Evolutionary conservation across 35 echinoderm and acorn worm species (phyloP).

Genomic region (Lytechinus variegatus): DNA sequence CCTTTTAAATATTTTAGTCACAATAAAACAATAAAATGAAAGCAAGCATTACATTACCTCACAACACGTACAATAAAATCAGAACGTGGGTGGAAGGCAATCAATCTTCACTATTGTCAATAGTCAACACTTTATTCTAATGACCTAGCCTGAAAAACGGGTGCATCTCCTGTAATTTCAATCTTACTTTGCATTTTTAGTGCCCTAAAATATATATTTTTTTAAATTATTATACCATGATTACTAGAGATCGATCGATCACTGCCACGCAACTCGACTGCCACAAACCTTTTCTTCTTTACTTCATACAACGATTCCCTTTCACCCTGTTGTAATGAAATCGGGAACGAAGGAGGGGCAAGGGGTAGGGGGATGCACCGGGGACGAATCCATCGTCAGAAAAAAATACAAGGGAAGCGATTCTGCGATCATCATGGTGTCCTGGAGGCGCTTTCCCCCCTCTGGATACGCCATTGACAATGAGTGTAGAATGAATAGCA

Average conservation of each 20-base stretch:
- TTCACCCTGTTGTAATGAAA: background rate
- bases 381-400: background rate
- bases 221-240: background rate
- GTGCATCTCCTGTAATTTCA: background rate
- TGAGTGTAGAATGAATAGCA: no score
- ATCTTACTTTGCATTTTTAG: background rate
- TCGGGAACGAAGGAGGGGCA: background rate
- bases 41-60: no score
- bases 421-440: no score
- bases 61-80: no score
- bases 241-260: background rate
- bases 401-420: no score
- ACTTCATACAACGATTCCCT: no score
- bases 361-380: background rate
- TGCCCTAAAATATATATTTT: background rate
- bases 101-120: background rate
- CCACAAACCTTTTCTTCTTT: background rate
- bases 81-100: background rate
- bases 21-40: no score
- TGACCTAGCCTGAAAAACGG: background rate
- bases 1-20: no score
- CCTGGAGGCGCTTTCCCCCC: no score
- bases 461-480: no score
- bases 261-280: background rate
- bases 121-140: background rate